Evolutionary conservation across 1,140 invertebrate genomes (phyloP).

Genomic region (Drosophila pandora): DNA sequence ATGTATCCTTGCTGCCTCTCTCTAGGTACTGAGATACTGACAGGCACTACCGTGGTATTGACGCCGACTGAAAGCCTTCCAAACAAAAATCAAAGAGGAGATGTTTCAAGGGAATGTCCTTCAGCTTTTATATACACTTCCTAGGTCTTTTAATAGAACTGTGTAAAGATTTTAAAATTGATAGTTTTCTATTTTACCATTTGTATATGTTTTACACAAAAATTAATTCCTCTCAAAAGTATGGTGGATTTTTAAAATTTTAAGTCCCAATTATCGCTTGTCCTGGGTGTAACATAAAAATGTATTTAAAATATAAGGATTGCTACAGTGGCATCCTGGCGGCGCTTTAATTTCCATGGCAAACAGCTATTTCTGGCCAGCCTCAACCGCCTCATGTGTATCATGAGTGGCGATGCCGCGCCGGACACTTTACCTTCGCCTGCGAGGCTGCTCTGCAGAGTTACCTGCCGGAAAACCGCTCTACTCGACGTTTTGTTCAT

Average conservation of each 20-base stretch:
- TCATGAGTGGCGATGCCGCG: constrained; percentile 1
- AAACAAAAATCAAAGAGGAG: not conserved
- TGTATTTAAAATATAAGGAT: too few species aligned
- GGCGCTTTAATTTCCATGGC: not conserved
- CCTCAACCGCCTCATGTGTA: constrained; percentile 9
- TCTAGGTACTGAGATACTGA: constrained; percentile 4
- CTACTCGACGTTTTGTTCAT: constrained; percentile 23
- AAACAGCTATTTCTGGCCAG: not conserved
- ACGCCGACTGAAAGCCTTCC: constrained; percentile 1
- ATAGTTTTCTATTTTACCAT: too few species aligned
- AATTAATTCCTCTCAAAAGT: too few species aligned
- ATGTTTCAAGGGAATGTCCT: not conserved
- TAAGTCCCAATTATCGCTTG: too few species aligned
- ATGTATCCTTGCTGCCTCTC: constrained; percentile 2
- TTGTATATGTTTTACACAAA: too few species aligned
- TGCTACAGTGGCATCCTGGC: not conserved
- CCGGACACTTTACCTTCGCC: constrained; percentile 11
- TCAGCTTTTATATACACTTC: not conserved
- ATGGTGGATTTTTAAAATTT: too few species aligned
- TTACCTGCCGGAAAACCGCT: constrained; percentile 7
- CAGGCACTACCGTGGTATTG: constrained; percentile 24
- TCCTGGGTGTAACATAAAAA: too few species aligned
- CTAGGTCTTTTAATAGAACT: too few species aligned
- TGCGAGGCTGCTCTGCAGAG: not conserved
- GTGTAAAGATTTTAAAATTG: too few species aligned